phyloP scores from a whole-genome alignment of 2,113 vertebrate species.

The Eira barbara region DNA sequence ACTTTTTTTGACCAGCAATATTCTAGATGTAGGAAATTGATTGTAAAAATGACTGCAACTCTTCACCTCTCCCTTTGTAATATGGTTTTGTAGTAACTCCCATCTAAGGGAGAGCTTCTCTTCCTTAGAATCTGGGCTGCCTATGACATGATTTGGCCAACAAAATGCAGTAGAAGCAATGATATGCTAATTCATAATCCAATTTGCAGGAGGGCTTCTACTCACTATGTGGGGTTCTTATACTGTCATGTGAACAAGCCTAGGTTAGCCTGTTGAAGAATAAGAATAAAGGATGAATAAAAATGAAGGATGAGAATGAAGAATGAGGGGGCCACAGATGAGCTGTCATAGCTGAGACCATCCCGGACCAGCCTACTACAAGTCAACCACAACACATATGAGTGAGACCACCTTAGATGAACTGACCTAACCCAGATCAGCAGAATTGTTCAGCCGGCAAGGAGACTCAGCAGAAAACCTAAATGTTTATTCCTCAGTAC shows the following conservation, averaged over 20 bases:
- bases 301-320: not conserved
- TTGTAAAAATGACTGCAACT: not conserved
- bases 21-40: not conserved
- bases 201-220: not conserved
- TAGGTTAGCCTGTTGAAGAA: not conserved
- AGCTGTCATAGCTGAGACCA: not conserved
- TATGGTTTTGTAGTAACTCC: not conserved
- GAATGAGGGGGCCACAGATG: not conserved
- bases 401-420: not conserved
- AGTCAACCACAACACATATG: not conserved
- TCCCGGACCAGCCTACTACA: not conserved
- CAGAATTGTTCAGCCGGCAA: not conserved
- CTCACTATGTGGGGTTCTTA: not conserved
- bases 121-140: not conserved
- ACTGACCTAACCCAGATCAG: not conserved
- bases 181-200: not conserved
- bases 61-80: not conserved
- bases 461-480: not conserved
- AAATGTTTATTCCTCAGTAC: not conserved
- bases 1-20: not conserved
- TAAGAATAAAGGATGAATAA: not conserved
- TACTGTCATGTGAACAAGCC: not conserved
- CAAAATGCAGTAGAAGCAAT: not conserved
- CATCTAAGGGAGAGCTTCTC: not conserved
- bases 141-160: not conserved